Evolutionary conservation across 2,113 vertebrate species (phyloP).

Genomic region (Toxotes chatareus): DNA sequence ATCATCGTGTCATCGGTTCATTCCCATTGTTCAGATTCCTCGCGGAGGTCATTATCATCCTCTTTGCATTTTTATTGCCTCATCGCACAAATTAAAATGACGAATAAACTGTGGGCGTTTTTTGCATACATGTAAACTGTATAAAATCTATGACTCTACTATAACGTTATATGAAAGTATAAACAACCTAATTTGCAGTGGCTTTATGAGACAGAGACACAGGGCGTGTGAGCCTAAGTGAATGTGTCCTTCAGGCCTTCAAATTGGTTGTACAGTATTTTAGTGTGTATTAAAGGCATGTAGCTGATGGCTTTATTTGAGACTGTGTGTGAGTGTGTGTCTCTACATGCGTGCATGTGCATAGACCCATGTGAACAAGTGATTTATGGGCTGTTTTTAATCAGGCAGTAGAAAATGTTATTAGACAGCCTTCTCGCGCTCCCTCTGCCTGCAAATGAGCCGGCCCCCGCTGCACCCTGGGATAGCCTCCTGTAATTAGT

Average conservation of each 20-base stretch:
- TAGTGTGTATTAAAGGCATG: conserved; percentile 44
- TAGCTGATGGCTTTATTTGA: conserved; percentile 60
- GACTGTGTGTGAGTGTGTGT: neutral
- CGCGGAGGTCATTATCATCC: conserved; percentile 38
- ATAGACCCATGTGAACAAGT: conserved; percentile 57
- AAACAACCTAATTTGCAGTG: conserved; percentile 51
- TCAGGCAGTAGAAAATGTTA: conserved; percentile 77
- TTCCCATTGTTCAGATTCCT: conserved; percentile 42
- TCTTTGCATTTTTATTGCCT: conserved; percentile 55
- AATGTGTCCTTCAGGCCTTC: conserved; percentile 37
- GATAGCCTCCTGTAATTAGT: conserved; percentile 79
- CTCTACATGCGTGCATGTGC: conserved; percentile 20
- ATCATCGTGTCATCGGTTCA: neutral
- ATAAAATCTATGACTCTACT: conserved; percentile 21
- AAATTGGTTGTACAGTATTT: conserved; percentile 46
- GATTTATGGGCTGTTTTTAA: conserved; percentile 82
- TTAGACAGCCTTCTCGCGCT: conserved; percentile 69
- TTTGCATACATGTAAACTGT: conserved; percentile 18
- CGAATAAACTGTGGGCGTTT: conserved; percentile 18
- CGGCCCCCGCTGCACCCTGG: conserved; percentile 69
- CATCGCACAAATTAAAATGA: conserved; percentile 38
- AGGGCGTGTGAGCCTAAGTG: neutral
- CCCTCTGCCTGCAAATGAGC: conserved; percentile 73
- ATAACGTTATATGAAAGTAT: conserved; percentile 24
- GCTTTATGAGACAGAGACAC: conserved; percentile 23